Evolutionary conservation across 2,888 invertebrate species (phyloP).

Genomic region (Ceratothoa steindachneri): DNA sequence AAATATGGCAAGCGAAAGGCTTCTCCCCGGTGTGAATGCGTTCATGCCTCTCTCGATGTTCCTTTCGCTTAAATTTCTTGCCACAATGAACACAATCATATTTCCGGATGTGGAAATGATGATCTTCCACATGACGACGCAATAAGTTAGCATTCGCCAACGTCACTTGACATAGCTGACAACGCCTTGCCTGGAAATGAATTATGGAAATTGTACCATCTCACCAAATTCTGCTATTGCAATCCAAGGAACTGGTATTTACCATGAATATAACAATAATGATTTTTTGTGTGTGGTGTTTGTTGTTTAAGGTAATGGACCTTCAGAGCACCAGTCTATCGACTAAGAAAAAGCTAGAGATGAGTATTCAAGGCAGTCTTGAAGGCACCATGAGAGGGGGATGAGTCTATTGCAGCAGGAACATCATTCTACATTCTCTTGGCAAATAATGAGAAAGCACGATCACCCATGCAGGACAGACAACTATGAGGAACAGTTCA

Average conservation of each 20-base stretch:
- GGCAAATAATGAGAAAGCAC: no score
- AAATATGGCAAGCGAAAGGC: conserved; percentile 39
- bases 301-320: background rate
- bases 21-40: conserved; percentile 44
- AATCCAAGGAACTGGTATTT: background rate
- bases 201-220: no score
- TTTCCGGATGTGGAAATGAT: conserved; percentile 43
- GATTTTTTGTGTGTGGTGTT: background rate
- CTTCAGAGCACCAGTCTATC: no score
- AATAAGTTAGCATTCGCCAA: conserved; percentile 40
- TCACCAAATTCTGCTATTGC: no score
- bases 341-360: no score
- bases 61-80: conserved; percentile 44
- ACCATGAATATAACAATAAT: background rate
- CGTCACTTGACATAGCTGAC: conserved; percentile 35
- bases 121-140: conserved; percentile 42
- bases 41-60: conserved; percentile 40
- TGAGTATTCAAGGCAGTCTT: no score
- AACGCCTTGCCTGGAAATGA: conserved; percentile 4
- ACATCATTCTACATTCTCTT: no score
- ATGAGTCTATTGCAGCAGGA: no score
- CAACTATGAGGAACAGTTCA: no score
- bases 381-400: no score
- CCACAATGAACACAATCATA: conserved; percentile 33
- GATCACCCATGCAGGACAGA: no score